A percentile compares a stretch with the other conserved stretches of the same genome.
Evolutionary conservation across 2,113 vertebrate genomes (phyloP).

Genomic region (Mixornis gularis): DNA sequence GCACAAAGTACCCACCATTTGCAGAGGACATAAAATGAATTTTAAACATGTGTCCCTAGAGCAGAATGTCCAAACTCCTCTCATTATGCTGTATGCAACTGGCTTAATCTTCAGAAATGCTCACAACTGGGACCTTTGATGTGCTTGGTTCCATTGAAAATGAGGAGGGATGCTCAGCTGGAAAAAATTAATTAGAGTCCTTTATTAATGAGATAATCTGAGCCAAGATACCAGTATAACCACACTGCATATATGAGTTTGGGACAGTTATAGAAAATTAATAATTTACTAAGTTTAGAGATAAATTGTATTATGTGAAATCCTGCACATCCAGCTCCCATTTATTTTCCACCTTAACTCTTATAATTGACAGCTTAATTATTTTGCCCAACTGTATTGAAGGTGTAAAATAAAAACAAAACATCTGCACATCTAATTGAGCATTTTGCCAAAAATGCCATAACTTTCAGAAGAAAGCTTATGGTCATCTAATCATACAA

Average conservation of each 20-base stretch:
- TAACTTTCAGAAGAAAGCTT: neutral
- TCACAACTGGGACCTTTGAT: neutral
- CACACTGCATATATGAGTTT: neutral
- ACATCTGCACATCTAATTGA: neutral
- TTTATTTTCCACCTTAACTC: neutral
- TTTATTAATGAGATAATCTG: neutral
- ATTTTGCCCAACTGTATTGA: neutral
- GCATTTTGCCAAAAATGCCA: neutral
- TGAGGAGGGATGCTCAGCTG: neutral
- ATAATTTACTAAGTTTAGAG: neutral
- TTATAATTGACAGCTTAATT: neutral
- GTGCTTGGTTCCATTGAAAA: neutral
- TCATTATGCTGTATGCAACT: neutral
- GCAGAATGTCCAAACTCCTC: neutral
- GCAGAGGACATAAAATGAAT: neutral
- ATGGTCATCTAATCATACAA: neutral
- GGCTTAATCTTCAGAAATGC: conserved; percentile 25
- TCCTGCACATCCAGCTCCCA: neutral
- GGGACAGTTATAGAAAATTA: neutral
- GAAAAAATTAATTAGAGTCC: neutral
- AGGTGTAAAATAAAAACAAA: neutral
- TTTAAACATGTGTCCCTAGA: neutral
- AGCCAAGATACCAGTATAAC: neutral
- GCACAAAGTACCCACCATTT: neutral
- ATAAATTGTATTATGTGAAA: neutral